These are phyloP conservation scores for Trissoscelio sp. DNA, from an alignment of 2,888 invertebrate genomes.

Conservation along the genomic window DNA sequence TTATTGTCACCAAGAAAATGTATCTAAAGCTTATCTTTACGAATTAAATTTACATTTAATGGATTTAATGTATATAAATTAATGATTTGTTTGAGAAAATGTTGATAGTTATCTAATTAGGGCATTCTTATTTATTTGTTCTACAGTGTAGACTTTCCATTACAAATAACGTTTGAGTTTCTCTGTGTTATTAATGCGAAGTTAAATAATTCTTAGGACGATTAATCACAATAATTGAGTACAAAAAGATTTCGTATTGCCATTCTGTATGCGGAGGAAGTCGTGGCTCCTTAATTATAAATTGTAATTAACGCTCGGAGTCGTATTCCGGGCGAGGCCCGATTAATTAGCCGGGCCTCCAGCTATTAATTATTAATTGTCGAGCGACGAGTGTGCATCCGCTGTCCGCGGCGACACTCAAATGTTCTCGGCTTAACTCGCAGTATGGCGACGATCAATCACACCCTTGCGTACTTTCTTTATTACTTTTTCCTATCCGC, in stretches of 20 bases:
- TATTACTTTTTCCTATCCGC: slow-evolving; percentile 45
- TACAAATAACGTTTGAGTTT: too few species aligned
- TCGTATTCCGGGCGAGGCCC: slow-evolving; percentile 74
- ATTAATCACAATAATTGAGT: slow-evolving; percentile 82
- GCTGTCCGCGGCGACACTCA: slow-evolving; percentile 76
- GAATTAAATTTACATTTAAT: too few species aligned
- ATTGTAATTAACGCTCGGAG: slow-evolving; percentile 81
- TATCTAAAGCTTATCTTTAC: too few species aligned
- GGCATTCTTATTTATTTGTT: too few species aligned
- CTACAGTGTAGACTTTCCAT: too few species aligned
- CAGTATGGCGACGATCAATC: slow-evolving; percentile 67
- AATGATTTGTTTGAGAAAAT: too few species aligned
- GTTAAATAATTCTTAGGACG: slow-evolving; percentile 79
- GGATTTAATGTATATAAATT: too few species aligned
- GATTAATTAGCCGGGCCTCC: slow-evolving; percentile 80
- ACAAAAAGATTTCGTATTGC: slow-evolving; percentile 66
- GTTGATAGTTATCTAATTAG: too few species aligned
- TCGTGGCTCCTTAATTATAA: slow-evolving; percentile 82
- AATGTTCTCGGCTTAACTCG: slow-evolving; percentile 57
- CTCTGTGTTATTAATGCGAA: too few species aligned
- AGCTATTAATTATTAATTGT: slow-evolving; percentile 82
- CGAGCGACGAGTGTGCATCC: slow-evolving; percentile 76
- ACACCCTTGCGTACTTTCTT: slow-evolving; percentile 58
- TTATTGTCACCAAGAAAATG: too few species aligned
- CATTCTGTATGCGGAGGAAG: slow-evolving; percentile 70